These are phyloP conservation scores for Ariolimax columbianus DNA, from an alignment of 2,888 invertebrate genomes.

Conservation along the genomic window DNA sequence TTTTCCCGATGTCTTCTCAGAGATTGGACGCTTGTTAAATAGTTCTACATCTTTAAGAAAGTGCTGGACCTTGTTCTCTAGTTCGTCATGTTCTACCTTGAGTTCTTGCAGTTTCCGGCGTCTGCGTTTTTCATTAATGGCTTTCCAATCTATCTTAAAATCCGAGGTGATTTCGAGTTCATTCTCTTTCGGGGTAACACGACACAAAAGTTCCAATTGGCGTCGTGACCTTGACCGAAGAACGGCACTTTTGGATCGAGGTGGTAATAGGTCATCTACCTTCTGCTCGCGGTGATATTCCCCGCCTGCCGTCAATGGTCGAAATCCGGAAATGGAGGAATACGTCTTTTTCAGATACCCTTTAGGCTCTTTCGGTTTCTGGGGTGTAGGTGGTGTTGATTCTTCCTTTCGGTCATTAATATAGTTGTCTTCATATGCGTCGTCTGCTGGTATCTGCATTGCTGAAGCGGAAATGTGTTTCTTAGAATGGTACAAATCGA, in stretches of 20 bases:
- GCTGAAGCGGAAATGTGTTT: not conserved
- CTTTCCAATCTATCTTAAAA: slow-evolving; percentile 15
- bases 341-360: slow-evolving; percentile 3
- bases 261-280: slow-evolving; percentile 23
- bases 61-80: slow-evolving; percentile 21
- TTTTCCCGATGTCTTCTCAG: not conserved
- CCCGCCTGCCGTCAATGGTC: slow-evolving; percentile 43
- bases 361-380: not conserved
- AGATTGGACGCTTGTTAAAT: slow-evolving; percentile 24
- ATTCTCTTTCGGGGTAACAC: slow-evolving; percentile 42
- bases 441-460: not conserved
- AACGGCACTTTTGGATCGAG: slow-evolving; percentile 7
- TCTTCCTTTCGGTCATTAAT: not conserved
- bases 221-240: slow-evolving; percentile 48
- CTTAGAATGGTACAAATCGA: not conserved
- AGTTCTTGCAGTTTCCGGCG: slow-evolving; percentile 11
- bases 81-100: not conserved
- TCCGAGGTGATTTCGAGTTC: slow-evolving; percentile 13
- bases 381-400: not conserved
- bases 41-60: slow-evolving; percentile 23
- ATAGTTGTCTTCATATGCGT: not conserved
- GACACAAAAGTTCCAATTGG: slow-evolving; percentile 47
- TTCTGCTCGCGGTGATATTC: not conserved
- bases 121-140: slow-evolving; percentile 18
- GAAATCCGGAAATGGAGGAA: slow-evolving; percentile 12